Evolutionary conservation across 2,888 invertebrate species (phyloP), one percentile per base, ranked within the genome.

Genomic region (Bombylius major): DNA sequence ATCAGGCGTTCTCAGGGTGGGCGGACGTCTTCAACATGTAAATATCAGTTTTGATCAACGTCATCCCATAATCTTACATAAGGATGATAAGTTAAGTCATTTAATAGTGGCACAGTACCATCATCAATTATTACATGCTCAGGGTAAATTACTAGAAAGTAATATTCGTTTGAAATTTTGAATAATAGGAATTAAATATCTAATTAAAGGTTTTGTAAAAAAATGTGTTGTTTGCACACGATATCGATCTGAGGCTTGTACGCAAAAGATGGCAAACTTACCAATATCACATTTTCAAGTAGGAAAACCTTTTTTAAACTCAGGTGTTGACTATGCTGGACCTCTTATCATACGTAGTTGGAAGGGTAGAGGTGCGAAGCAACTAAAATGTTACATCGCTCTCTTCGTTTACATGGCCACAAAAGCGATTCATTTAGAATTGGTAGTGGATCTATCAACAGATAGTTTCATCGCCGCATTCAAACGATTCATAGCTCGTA

Each of bases 391-490:
- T 8, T 67, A 66, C 56, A 57, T 67, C 44, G 59, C 61, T 8
- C 11, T 65, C 11, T 66, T 63, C 55, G 54, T 67, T 4, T 67
- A 65, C 52, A 58, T 63, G 48, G 55, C 61, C 1, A 65, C 66
- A 0, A 67, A 64, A 50, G 66, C 67, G 1, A 47, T 66, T 5
- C 65, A 67, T 44, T 42, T 69, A 31, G 67, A 68, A 51, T 31
- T 62, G 6, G 65, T 64, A 3, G 60, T 60, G 1, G 58, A 63
- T 3, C 53, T 68, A 9, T 59, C 65, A 4, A 63, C 65, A 1
- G 58, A 62, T 8, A 61, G 63, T 0, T 68, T 67, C 56, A 11
- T 67, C 6, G 65, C 65, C 5, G 55, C 65, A 4, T 58, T 67
- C 31, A 58, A 62, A 4, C 58, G 67, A 5, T 69, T 69, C 47